These are phyloP conservation scores for Lepidochrysops patricia DNA, from an alignment of 2,888 invertebrate genomes.

Conservation along the genomic window DNA sequence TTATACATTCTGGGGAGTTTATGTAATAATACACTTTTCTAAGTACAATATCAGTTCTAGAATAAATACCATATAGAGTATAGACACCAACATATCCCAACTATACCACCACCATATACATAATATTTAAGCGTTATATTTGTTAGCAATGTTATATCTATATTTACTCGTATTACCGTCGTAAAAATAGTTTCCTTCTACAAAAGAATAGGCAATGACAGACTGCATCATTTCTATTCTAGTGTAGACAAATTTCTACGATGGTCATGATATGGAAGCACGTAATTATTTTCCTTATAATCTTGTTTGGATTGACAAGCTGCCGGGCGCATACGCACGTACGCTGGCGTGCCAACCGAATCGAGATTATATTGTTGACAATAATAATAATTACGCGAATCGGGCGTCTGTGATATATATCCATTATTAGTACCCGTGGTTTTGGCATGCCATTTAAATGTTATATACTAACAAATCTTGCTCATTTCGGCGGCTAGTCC, in stretches of 20 bases:
- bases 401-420: background rate
- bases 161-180: too few relatives aligned
- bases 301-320: background rate
- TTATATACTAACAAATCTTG: slow-evolving; percentile 64
- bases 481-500: slow-evolving; percentile 54
- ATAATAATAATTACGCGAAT: background rate
- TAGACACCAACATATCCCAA: slow-evolving; percentile 1
- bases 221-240: too few relatives aligned
- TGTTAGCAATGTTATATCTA: background rate
- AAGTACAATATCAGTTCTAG: background rate
- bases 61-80: too few relatives aligned
- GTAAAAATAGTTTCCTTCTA: too few relatives aligned
- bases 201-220: too few relatives aligned
- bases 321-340: background rate
- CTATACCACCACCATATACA: slow-evolving; percentile 12
- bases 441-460: slow-evolving; percentile 40
- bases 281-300: too few relatives aligned
- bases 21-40: too few relatives aligned
- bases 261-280: too few relatives aligned
- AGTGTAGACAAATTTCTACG: too few relatives aligned
- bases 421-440: slow-evolving; percentile 43
- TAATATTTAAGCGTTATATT: slow-evolving; percentile 12
- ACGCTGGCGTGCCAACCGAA: background rate
- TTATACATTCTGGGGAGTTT: too few relatives aligned
- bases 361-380: too few relatives aligned